Evolutionary conservation across 2,888 invertebrate genomes (phyloP), one percentile per base, ranked within the genome.

Genomic region (Teleogryllus oceanicus): DNA sequence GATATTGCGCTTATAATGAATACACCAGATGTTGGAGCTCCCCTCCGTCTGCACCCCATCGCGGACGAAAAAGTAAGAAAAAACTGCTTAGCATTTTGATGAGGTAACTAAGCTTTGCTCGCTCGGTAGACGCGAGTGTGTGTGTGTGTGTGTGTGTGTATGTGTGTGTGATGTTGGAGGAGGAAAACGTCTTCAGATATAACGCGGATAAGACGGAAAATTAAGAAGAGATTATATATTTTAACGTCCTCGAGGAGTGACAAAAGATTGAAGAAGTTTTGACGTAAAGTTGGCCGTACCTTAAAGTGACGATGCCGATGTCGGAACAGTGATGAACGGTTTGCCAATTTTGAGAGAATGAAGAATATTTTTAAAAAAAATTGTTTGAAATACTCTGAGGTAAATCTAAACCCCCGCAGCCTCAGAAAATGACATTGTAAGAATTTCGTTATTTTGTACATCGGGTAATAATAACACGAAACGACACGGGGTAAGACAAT

Each of bases 41-140:
- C 76, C 78, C 78, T 62, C 78, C 49, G 74, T 50, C 37, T 8
- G 37, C 37, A 37, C 37, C 37, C 37, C 37, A 37, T 37, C 37
- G 37, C 62, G 51, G 18, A 51, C 50, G 78, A 78, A 37, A 76
- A 51, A 76, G 50, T 21, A 79, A 79, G 74, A 76, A 80, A 80
- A 78, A 78, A 80, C 81, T 81, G 75, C 80, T 81, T 81, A 80
- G 78, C 81, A 81, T 81, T 81, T 81, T 81, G 81, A 81, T 81
- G 80, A 81, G 81, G 78, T 81, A 81, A 81, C 78, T 77, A 81
- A 74, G 77, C 78, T 78, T 62, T 79, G 62, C 77, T 77, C 37
- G 75, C 21, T 16, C 37, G 75, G 13, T 75, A n/a, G 75, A 75
- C n/a, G 62, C 62, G 62, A 18, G n/a, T 62, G 62, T 62, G 62